Evolutionary conservation across 2,113 vertebrate genomes (phyloP).

Genomic region (Oriolus oriolus): DNA sequence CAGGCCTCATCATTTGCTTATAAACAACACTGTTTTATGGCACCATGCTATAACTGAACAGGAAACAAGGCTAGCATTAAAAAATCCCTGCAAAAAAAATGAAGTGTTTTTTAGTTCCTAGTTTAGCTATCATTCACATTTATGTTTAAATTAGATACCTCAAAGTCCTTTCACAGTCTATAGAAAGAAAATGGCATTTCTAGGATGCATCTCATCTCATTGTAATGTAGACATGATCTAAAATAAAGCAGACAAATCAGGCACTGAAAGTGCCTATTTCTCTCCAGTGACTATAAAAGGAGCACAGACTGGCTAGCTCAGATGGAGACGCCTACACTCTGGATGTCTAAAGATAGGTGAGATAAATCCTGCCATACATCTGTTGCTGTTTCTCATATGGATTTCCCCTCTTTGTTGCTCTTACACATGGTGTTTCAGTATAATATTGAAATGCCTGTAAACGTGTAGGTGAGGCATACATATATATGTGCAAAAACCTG

Average conservation of each 20-base stretch:
- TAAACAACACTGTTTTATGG: background rate
- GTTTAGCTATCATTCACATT: background rate
- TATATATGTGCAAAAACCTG: background rate
- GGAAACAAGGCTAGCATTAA: background rate
- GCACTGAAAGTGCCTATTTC: background rate
- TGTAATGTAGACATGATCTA: background rate
- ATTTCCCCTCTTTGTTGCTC: conserved; percentile 1
- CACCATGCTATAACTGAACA: background rate
- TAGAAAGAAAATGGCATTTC: background rate
- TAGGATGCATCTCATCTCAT: background rate
- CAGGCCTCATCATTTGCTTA: background rate
- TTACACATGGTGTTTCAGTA: background rate
- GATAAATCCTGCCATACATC: conserved; percentile 7
- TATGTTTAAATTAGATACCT: background rate
- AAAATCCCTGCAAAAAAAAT: background rate
- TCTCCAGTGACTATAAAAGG: background rate
- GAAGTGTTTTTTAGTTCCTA: background rate
- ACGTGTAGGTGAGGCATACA: background rate
- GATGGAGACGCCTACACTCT: background rate
- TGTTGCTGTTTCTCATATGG: conserved; percentile 4
- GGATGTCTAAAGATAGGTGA: conserved; percentile 33
- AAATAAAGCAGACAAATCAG: background rate
- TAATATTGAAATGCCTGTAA: background rate
- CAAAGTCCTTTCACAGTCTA: background rate
- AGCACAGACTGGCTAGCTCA: background rate